Evolutionary conservation across 2,888 invertebrate genomes (phyloP).

Genomic region (Parasteatoda lunata): DNA sequence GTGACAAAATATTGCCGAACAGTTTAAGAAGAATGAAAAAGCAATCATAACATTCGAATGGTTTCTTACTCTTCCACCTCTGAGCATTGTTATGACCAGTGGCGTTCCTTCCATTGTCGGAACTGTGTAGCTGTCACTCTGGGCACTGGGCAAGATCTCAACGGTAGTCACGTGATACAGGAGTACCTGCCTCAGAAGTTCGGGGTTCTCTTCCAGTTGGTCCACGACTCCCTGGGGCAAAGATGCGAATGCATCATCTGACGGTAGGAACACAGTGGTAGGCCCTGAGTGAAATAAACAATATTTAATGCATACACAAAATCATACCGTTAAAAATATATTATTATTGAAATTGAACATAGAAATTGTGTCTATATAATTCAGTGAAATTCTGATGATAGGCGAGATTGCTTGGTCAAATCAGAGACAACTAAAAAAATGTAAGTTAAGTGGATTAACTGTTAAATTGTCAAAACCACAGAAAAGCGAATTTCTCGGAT

Average conservation of each 20-base stretch:
- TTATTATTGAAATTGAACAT: too few species aligned
- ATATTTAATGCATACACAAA: neutral
- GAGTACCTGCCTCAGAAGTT: conserved; percentile 51
- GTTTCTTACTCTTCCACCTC: conserved; percentile 57
- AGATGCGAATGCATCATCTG: conserved; percentile 68
- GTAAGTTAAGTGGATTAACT: too few species aligned
- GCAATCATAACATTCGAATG: too few species aligned
- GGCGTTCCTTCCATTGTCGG: conserved; percentile 55
- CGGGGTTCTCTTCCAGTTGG: conserved; percentile 57
- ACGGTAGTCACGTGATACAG: conserved; percentile 50
- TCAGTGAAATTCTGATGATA: too few species aligned
- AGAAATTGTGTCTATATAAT: too few species aligned
- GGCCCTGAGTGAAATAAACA: conserved; percentile 32
- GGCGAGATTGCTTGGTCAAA: too few species aligned
- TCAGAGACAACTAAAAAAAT: too few species aligned
- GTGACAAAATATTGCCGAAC: too few species aligned
- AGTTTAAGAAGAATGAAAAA: too few species aligned
- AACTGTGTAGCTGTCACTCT: conserved; percentile 40
- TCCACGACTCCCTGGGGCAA: conserved; percentile 65
- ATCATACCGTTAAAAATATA: too few species aligned
- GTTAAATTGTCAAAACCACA: too few species aligned
- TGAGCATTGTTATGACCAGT: conserved; percentile 64
- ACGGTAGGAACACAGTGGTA: conserved; percentile 69
- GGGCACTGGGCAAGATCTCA: conserved; percentile 41
- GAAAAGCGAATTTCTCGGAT: too few species aligned